Evolutionary conservation across 2,888 invertebrate species (phyloP).

Genomic region (Diarsia mendica): DNA sequence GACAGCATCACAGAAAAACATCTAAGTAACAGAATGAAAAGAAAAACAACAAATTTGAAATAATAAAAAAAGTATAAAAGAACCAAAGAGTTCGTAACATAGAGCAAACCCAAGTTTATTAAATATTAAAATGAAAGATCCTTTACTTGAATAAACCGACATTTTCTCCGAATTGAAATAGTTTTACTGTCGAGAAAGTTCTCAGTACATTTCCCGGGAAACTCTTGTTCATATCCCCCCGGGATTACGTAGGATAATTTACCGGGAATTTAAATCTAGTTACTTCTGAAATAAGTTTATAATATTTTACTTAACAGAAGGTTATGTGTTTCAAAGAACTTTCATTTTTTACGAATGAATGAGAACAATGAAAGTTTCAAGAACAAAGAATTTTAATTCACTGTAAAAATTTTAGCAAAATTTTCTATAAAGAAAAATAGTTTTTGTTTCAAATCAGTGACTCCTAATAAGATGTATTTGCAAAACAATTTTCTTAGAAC

Average conservation of each 20-base stretch:
- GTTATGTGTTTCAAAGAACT: background rate
- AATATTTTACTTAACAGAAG: conserved; percentile 1
- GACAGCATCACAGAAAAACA: no score
- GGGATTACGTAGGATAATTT: conserved; percentile 14
- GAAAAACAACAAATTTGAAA: no score
- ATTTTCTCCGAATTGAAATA: conserved; percentile 24
- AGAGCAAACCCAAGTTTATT: background rate
- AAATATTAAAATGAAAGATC: conserved; percentile 17
- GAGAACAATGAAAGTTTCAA: background rate
- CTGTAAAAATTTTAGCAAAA: background rate
- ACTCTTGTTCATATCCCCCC: background rate
- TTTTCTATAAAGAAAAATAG: background rate
- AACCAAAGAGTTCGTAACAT: no score
- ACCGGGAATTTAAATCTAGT: conserved; percentile 18
- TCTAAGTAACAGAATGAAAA: no score
- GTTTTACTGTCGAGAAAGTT: conserved; percentile 46
- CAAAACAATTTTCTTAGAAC: conserved; percentile 18
- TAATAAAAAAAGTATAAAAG: no score
- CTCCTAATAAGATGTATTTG: background rate
- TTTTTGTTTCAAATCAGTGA: conserved; percentile 7
- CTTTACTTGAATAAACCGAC: conserved; percentile 16
- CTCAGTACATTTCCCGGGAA: conserved; percentile 12
- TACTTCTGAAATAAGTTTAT: conserved; percentile 26
- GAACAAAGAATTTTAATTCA: background rate
- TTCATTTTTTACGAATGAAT: background rate